Base-by-base conservation (phyloP, 2,113 vertebrate species). In the Strigops habroptila region DNA sequence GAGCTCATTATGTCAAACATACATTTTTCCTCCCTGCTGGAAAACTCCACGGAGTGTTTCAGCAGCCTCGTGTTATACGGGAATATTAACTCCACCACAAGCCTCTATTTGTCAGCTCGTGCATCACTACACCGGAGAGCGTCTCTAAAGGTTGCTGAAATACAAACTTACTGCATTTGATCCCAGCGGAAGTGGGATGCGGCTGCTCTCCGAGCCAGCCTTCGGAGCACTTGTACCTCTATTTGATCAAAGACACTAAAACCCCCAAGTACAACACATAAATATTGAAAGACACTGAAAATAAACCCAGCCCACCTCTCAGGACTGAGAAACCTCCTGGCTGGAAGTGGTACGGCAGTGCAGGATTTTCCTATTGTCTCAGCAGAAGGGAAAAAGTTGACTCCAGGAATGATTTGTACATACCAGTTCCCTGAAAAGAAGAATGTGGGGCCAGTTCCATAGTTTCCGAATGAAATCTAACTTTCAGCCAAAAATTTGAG, bases 301-400 rank as follows among this genome's bases (percentile, higher is more conserved):
- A 74, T 67, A 75, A 81, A 91, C 60, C 33, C 44, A 52, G 27
- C 62, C 55, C 83, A 52, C 65, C 84, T 91, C 13, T 84, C 87
- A 59, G 84, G 85, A 48, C 77, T 33, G 52, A 93, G 86, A 91
- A 92, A 75, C 51, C n/a, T 74, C 10, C 82, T 77, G 94, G 80
- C 93, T 85, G 80, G 95, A 97, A 93, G 93, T 13, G 7, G 83
- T 82, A 30, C 0, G n/a, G 92, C 80, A 57, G 77, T 65, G 31
- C 63, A 76, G 41, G 88, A 95, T 95, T 96, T 97, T 97, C 94
- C 95, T 96, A 96, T 97, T 96, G 96, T 97, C 94, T 97, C 92
- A 95, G 93, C 92, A 96, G 96, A 97, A 78, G 84, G 87, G 63
- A 65, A 97, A 96, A 98, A 97, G 89, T 95, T 92, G 92, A 86